phyloP scores from a whole-genome alignment of 2,113 vertebrate species.

The Columba livia region DNA sequence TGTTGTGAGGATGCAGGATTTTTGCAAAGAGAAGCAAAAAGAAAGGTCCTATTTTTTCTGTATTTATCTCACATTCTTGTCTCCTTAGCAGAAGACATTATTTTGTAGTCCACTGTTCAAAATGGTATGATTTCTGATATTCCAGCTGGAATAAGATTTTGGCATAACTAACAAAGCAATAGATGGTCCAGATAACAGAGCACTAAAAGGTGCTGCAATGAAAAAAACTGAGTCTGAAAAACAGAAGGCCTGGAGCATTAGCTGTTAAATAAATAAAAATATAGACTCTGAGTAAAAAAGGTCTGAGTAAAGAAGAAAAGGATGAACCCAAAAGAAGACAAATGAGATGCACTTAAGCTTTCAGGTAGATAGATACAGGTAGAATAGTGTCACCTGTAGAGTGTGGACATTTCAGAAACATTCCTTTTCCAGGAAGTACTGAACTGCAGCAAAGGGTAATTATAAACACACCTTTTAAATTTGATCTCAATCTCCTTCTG shows the following conservation, averaged over 20 bases:
- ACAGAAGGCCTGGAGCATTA: not conserved
- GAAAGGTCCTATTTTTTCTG: not conserved
- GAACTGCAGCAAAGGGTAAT: not conserved
- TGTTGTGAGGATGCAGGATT: rapidly evolving
- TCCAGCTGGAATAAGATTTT: not conserved
- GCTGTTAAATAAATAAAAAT: not conserved
- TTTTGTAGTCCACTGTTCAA: not conserved
- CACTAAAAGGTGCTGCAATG: not conserved
- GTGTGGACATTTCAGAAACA: not conserved
- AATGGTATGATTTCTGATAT: not conserved
- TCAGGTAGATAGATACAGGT: not conserved
- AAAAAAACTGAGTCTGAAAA: not conserved
- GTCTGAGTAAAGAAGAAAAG: not conserved
- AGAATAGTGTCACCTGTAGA: not conserved
- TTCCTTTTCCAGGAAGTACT: not conserved
- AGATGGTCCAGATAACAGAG: not conserved
- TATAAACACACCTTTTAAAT: not conserved
- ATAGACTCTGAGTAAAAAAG: not conserved
- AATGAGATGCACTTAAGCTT: not conserved
- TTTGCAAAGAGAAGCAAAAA: not conserved
- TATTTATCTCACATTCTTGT: not conserved
- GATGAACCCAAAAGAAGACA: not conserved
- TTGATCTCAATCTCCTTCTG: not conserved
- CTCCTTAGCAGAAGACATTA: not conserved
- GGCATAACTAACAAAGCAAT: not conserved